phyloP scores from a whole-genome alignment of 1,140 invertebrate species.

The Anthonomus grandis region DNA sequence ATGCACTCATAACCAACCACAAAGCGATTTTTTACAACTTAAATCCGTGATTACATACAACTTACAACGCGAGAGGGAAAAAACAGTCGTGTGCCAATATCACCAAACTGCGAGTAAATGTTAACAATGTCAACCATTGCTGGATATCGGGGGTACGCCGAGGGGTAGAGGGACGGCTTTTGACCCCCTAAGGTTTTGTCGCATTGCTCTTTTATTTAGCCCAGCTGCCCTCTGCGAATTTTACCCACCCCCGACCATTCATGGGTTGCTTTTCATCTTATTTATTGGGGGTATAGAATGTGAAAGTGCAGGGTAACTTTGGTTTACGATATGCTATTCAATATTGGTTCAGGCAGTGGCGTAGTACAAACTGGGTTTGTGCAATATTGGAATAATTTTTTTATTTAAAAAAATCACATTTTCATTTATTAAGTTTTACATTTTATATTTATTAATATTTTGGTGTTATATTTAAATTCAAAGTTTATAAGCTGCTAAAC shows the following conservation, averaged over 20 bases:
- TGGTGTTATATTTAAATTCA: too few species aligned
- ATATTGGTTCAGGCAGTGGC: conserved; percentile 2
- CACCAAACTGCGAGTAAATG: conserved; percentile 44
- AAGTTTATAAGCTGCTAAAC: too few species aligned
- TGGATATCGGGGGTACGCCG: conserved; percentile 29
- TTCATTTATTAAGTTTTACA: too few species aligned
- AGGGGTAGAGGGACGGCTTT: conserved; percentile 39
- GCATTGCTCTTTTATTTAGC: conserved; percentile 44
- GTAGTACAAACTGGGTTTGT: too few species aligned
- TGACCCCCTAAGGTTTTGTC: conserved; percentile 46
- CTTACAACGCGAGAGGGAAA: neutral
- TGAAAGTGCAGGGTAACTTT: conserved; percentile 28
- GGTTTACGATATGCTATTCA: conserved; percentile 21
- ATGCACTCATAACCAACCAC: conserved; percentile 27
- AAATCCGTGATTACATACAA: neutral
- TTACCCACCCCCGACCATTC: conserved; percentile 45
- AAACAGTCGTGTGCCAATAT: conserved; percentile 25
- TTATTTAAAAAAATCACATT: too few species aligned
- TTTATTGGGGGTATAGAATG: conserved; percentile 44
- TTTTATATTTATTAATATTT: too few species aligned
- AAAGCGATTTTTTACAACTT: neutral
- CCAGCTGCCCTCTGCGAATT: conserved; percentile 47
- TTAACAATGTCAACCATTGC: conserved; percentile 47
- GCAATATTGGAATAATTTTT: too few species aligned
- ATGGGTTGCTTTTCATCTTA: conserved; percentile 42